A percentile compares a stretch with the other conserved stretches of the same genome.
Evolutionary conservation across 2,113 vertebrate species (phyloP).

Genomic region (Hiodon tergisus): DNA sequence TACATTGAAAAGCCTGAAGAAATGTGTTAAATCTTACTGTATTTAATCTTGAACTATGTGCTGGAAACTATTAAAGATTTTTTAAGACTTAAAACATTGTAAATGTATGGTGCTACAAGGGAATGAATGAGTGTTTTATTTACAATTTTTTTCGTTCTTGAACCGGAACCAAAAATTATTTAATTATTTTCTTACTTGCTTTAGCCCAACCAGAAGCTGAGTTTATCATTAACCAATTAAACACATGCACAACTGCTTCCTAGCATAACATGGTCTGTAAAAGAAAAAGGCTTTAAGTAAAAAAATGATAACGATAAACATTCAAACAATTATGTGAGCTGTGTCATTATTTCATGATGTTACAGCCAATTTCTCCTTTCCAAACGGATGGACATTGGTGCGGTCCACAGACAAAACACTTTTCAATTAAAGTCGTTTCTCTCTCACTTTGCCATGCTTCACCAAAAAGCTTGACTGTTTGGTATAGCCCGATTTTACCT

Average conservation of each 20-base stretch:
- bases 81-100: background rate
- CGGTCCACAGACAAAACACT: too few species aligned
- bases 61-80: background rate
- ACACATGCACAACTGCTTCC: conserved; percentile 5
- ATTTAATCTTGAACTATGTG: background rate
- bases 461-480: too few species aligned
- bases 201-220: background rate
- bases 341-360: conserved; percentile 2
- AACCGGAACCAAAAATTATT: background rate
- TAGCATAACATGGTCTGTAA: conserved; percentile 12
- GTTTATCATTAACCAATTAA: conserved; percentile 2
- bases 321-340: conserved; percentile 5
- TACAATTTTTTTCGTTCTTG: background rate
- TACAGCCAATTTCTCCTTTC: background rate
- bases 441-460: too few species aligned
- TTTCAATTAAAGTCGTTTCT: too few species aligned
- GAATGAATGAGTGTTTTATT: conserved; percentile 6
- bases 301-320: conserved; percentile 8
- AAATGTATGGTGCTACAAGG: conserved; percentile 12
- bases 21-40: background rate
- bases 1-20: background rate
- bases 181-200: conserved; percentile 10
- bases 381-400: background rate
- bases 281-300: conserved; percentile 8
- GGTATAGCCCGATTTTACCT: too few species aligned